These are phyloP conservation scores for Ethmia dodecea DNA, from an alignment of 2,888 invertebrate genomes.

Conservation along the genomic window DNA sequence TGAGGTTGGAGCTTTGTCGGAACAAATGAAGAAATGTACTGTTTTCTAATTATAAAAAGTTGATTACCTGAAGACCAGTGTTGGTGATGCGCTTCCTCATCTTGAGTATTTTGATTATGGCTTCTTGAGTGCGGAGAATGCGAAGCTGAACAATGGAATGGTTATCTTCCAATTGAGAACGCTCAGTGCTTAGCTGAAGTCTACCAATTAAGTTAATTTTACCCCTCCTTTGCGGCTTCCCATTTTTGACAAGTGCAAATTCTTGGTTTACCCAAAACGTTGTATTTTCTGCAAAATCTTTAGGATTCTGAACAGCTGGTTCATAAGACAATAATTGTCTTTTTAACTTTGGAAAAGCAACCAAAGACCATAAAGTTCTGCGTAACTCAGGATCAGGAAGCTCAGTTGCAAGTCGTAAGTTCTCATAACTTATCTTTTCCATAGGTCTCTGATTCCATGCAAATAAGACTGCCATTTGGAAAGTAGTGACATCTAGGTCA, in stretches of 20 bases:
- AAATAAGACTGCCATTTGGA: slow-evolving; percentile 99
- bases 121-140: slow-evolving; percentile 96
- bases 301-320: slow-evolving; percentile 89
- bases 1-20: too few relatives aligned
- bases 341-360: slow-evolving; percentile 97
- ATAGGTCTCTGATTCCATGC: slow-evolving; percentile 98
- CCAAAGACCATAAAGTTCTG: slow-evolving; percentile 96
- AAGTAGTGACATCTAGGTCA: slow-evolving; percentile 99
- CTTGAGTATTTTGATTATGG: slow-evolving; percentile 99
- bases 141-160: slow-evolving; percentile 98
- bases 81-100: slow-evolving; percentile 97
- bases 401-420: slow-evolving; percentile 96
- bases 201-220: slow-evolving; percentile 98
- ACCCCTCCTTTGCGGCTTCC: slow-evolving; percentile 95
- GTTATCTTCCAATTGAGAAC: slow-evolving; percentile 97
- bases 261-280: slow-evolving; percentile 98
- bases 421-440: slow-evolving; percentile 97
- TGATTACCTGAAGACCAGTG: slow-evolving; percentile 89
- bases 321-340: slow-evolving; percentile 91
- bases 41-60: too few relatives aligned
- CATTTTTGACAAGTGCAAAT: slow-evolving; percentile 96
- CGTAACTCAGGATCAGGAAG: slow-evolving; percentile 96
- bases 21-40: too few relatives aligned
- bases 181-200: slow-evolving; percentile 95
- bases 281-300: slow-evolving; percentile 95